Evolutionary conservation across 2,797 vertebrate genomes (phyloP), one percentile per base, ranked within the genome.

Genomic region (Pteronotus mesoamericanus): DNA sequence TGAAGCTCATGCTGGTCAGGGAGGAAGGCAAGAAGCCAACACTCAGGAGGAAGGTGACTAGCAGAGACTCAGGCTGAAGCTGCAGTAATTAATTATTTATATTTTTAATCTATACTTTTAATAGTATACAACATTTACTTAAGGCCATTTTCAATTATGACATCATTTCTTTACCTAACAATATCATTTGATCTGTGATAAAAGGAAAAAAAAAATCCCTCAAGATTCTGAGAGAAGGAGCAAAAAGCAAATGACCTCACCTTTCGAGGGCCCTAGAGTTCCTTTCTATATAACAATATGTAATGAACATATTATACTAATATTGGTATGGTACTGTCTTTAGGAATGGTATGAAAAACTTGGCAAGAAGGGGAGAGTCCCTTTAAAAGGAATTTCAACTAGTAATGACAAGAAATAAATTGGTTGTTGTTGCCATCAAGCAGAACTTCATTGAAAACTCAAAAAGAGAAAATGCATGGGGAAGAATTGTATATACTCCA

Each of bases 371-470:
- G 51, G 32, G 7, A 85, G 21, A 3, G 12, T 51, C 3, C 4
- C 39, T 95, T 90, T 96, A 88, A 69, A 92, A 59, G 87, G 66
- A 83, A 0, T 22, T 89, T 64, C 96, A 24, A 84, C 53, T 94
- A 84, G 1, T 57, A 74, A 48, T 16, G 78, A 51, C 15, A 94
- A 51, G 11, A 75, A 93, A 66, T 42, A 57, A 19, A 71, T 44
- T 34, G 74, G n/a, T 37, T 68, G 24, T 77, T 15, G n/a, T 85
- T 79, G 22, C 86, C n/a, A 39, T 89, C n/a, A 55, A 42, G 44
- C 9, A 19, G 34, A n/a, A 2, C 29, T 77, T 90, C 75, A 46
- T 0, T 66, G 19, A 79, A 94, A 94, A 87, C 2, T 34, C 26
- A 83, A 79, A 92, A 69, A 32, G 51, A 59, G 42, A 74, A 85